phyloP scores from a whole-genome alignment of 1,140 invertebrate genomes.

The Drosophila miranda region DNA sequence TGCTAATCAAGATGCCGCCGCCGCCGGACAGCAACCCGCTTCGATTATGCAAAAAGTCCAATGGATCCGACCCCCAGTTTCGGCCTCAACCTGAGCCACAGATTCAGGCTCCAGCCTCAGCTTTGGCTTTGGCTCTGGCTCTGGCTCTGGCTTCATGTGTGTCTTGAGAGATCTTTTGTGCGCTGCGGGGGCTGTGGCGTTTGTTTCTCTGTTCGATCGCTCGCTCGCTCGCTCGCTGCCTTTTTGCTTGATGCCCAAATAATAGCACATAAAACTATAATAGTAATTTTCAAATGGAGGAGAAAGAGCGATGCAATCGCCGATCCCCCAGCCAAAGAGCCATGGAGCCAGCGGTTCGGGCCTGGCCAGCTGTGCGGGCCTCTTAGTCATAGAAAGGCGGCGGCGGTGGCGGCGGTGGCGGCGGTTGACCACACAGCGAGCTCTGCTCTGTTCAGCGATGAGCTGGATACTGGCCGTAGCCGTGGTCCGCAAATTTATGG shows the following conservation, averaged over 20 bases:
- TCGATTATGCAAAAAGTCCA: conserved; percentile 69
- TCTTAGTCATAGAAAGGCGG: conserved; percentile 76
- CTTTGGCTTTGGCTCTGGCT: conserved; percentile 28
- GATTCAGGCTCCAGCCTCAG: conserved; percentile 14
- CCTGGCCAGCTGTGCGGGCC: conserved; percentile 66
- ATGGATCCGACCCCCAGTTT: conserved; percentile 38
- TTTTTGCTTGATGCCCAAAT: conserved; percentile 73
- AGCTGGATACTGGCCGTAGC: conserved; percentile 52
- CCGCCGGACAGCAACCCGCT: conserved; percentile 30
- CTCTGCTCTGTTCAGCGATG: conserved; percentile 45
- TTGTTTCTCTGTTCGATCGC: conserved; percentile 40
- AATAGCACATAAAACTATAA: conserved; percentile 81
- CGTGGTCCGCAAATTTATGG: conserved; percentile 62
- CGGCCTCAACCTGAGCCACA: conserved; percentile 6
- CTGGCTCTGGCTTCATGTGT: conserved; percentile 50
- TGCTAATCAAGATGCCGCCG: conserved; percentile 74
- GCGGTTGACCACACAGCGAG: conserved; percentile 70
- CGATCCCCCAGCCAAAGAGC: background rate
- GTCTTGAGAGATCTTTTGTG: conserved; percentile 52
- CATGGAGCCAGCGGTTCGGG: conserved; percentile 16
- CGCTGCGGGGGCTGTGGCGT: conserved; percentile 72
- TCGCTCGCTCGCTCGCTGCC: conserved; percentile 15
- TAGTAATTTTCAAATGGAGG: conserved; percentile 78
- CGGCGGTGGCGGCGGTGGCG: conserved; percentile 25
- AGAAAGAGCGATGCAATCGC: conserved; percentile 78